Percentiles rank a stretch among this genome's conserved stretches.
Evolutionary conservation across 1,140 invertebrate genomes (phyloP).

Genomic region (Bombus ignitus): DNA sequence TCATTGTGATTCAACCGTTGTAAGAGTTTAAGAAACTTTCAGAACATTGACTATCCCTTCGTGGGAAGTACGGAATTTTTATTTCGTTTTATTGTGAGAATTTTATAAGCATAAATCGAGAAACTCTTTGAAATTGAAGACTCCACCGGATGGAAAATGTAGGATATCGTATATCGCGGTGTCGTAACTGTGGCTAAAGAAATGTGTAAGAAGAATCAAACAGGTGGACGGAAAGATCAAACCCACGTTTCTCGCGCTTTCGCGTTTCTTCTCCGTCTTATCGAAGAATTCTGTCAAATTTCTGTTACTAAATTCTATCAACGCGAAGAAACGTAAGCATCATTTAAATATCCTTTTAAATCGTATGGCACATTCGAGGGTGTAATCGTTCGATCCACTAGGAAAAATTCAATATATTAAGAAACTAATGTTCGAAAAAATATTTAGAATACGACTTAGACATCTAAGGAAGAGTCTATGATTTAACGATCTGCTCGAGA

Average conservation of each 20-base stretch:
- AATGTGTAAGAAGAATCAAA: conserved; percentile 54
- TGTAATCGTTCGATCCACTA: conserved; percentile 35
- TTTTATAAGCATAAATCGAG: neutral
- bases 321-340: conserved; percentile 27
- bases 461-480: neutral
- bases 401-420: neutral
- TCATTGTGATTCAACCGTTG: neutral
- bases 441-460: too few relatives aligned
- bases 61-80: too few relatives aligned
- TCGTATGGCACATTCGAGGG: too few relatives aligned
- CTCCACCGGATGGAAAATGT: too few relatives aligned
- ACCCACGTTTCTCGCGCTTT: neutral
- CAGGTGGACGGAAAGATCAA: conserved; percentile 43
- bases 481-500: neutral
- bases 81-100: neutral
- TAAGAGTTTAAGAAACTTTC: neutral
- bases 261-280: neutral
- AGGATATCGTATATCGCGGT: neutral
- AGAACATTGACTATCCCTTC: neutral
- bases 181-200: conserved; percentile 21
- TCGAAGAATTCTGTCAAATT: neutral
- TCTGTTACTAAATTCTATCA: neutral
- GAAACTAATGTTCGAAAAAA: too few relatives aligned
- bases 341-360: neutral
- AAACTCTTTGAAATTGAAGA: neutral